Evolutionary conservation across 2,113 vertebrate species (phyloP), one percentile per base, ranked within the genome.

Genomic region (Axis porcinus): DNA sequence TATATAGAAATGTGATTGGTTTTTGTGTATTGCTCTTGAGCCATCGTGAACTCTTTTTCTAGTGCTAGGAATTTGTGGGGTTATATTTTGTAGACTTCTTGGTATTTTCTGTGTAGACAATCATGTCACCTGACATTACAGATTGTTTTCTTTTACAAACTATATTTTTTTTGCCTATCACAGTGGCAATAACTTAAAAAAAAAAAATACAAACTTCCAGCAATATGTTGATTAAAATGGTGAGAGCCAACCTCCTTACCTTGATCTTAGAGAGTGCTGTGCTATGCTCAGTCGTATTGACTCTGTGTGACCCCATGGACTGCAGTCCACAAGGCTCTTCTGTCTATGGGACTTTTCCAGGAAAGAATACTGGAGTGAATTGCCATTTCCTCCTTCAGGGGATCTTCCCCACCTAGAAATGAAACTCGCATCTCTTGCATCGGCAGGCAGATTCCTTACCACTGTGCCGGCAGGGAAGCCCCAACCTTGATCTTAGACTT

Each of bases 361-460:
- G n/a, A 19, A 70, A 23, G n/a, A 23, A 70, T 40, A 23, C n/a
- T 40, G n/a, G 67, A 36, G n/a, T 36, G 67, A 70, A 70, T 40
- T 70, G 67, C n/a, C 67, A 70, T 70, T 70, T 70, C 67, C 19
- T 70, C n/a, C 19, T 70, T 3, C n/a, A 70, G 19, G 10, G n/a
- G 67, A 70, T 70, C n/a, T 40, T 70, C n/a, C 67, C n/a, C n/a
- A 70, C 67, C n/a, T n/a, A 70, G 67, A 70, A 19, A 70, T 0
- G 4, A n/a, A 70, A 40, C 67, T 70, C 10, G 0, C 0, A 2
- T 40, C 19, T 23, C 67, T 40, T 70, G n/a, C n/a, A 23, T 70
- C 10, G 0, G 17, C 64, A 23, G 64, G n/a, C n/a, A 23, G 64
- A 70, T 70, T 23, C n/a, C 11, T 36, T 36, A 70, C 64, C 64